Percentiles rank a stretch among this genome's conserved stretches.
These are phyloP conservation scores for Equus quagga DNA, from an alignment of 2,113 vertebrate species.

Conservation along the genomic window DNA sequence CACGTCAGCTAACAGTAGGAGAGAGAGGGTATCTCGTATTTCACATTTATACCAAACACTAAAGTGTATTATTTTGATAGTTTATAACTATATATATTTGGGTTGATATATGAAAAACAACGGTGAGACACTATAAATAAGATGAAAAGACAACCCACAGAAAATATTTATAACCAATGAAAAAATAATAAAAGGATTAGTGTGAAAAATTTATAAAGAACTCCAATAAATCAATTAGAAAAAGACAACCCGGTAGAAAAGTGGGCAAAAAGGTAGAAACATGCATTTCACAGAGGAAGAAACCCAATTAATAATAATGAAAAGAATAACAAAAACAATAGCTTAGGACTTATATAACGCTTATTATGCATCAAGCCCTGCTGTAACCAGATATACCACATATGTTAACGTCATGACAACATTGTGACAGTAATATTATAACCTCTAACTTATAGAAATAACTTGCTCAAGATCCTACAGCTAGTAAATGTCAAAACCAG, in stretches of 20 bases:
- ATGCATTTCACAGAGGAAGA: not conserved
- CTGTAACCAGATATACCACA: not conserved
- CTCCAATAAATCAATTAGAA: not conserved
- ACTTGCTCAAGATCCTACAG: not conserved
- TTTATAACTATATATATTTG: not conserved
- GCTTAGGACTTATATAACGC: not conserved
- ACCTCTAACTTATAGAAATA: not conserved
- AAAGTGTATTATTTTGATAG: not conserved
- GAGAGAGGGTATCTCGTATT: not conserved
- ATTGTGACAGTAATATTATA: not conserved
- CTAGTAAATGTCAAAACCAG: not conserved
- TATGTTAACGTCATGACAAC: not conserved
- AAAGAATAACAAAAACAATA: not conserved
- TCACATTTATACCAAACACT: constrained; percentile 16
- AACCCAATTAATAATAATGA: not conserved
- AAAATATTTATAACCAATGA: not conserved
- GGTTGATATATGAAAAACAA: constrained; percentile 21
- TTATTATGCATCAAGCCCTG: not conserved
- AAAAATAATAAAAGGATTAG: constrained; percentile 1
- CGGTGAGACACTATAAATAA: not conserved
- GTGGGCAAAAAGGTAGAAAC: not conserved
- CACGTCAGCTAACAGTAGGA: not conserved
- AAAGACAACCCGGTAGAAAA: not conserved
- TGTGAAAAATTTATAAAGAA: constrained; percentile 6
- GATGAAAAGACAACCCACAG: not conserved